Evolutionary conservation across 2,113 vertebrate species (phyloP).

Genomic region (Takifugu bimaculatus): DNA sequence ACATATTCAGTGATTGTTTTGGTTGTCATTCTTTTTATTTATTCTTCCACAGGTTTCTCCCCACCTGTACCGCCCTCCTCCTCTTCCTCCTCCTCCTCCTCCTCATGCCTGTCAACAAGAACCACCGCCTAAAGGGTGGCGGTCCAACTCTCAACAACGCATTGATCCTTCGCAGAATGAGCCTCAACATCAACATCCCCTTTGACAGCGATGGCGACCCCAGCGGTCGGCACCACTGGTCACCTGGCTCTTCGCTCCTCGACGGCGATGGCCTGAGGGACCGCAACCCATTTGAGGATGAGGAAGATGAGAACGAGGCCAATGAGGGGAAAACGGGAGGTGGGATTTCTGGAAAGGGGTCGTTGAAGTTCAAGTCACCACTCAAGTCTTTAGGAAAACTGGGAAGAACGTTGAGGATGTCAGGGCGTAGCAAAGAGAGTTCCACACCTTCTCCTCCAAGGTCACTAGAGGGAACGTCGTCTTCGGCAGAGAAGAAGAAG

Average conservation of each 20-base stretch:
- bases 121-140: constrained; percentile 71
- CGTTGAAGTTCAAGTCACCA: constrained; percentile 76
- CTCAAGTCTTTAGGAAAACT: constrained; percentile 80
- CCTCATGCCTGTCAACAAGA: constrained; percentile 83
- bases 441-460: constrained; percentile 64
- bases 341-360: constrained; percentile 57
- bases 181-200: constrained; percentile 74
- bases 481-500: constrained; percentile 65
- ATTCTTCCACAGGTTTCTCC: constrained; percentile 8
- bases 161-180: constrained; percentile 78
- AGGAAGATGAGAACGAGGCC: constrained; percentile 77
- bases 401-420: constrained; percentile 68
- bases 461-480: constrained; percentile 64
- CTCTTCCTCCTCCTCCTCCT: constrained; percentile 10
- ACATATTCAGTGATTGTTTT: too few species aligned
- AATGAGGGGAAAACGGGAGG: constrained; percentile 68
- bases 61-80: constrained; percentile 1
- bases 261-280: constrained; percentile 67
- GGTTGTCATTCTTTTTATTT: not conserved
- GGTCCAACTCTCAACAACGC: constrained; percentile 62
- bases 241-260: constrained; percentile 64
- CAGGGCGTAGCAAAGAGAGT: constrained; percentile 57
- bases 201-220: constrained; percentile 60
- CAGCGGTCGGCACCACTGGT: constrained; percentile 60
- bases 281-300: constrained; percentile 77